Evolutionary conservation across 1,140 invertebrate species (phyloP).

Genomic region (Drosophila pseudoananassae): DNA sequence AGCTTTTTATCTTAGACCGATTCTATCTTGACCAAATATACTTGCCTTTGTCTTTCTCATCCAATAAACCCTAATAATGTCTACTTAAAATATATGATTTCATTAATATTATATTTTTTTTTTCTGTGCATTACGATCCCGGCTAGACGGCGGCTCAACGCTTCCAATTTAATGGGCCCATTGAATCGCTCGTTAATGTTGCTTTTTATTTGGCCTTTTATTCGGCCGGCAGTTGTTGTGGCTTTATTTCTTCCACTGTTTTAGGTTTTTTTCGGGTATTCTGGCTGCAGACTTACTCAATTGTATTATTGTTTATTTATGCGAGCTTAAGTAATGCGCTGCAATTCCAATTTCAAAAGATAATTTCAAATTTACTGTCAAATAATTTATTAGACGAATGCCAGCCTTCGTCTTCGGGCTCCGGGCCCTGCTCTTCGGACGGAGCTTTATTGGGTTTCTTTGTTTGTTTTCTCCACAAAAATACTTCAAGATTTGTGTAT

Average conservation of each 20-base stretch:
- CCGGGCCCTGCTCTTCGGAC: background rate
- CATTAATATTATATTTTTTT: background rate
- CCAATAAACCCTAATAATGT: background rate
- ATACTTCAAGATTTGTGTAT: conserved; percentile 31
- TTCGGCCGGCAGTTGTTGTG: conserved; percentile 42
- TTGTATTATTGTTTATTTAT: conserved; percentile 81
- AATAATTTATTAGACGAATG: conserved; percentile 71
- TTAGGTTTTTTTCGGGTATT: conserved; percentile 37
- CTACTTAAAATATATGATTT: background rate
- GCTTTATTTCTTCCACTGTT: conserved; percentile 32
- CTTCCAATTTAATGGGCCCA: conserved; percentile 72
- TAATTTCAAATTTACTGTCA: conserved; percentile 74
- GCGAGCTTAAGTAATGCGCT: conserved; percentile 76
- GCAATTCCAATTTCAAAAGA: conserved; percentile 71
- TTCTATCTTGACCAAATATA: background rate
- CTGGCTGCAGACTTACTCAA: conserved; percentile 67
- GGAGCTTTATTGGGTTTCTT: conserved; percentile 51
- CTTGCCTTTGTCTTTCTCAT: background rate
- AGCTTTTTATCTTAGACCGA: background rate
- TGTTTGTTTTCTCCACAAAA: conserved; percentile 43
- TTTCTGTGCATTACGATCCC: conserved; percentile 34
- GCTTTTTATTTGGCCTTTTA: conserved; percentile 77
- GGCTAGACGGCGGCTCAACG: conserved; percentile 59
- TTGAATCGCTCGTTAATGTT: conserved; percentile 80
- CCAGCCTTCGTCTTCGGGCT: background rate